phyloP scores from a whole-genome alignment of 1,140 invertebrate genomes.

The Metopolophium dirhodum region DNA sequence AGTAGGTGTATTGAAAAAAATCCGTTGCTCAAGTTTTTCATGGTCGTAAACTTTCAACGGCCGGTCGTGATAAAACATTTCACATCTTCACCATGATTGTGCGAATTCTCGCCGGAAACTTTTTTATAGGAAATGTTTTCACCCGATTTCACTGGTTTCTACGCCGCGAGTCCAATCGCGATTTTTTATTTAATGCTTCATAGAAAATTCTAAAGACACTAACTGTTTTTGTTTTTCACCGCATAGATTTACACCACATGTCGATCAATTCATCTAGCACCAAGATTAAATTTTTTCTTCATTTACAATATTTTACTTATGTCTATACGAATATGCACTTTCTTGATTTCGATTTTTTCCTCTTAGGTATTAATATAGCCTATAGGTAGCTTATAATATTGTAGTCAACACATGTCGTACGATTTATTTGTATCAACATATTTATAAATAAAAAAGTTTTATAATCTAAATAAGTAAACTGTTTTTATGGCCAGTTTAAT shows the following conservation, averaged over 20 bases:
- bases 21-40: not conserved
- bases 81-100: conserved; percentile 15
- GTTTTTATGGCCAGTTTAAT: not conserved
- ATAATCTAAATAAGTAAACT: not conserved
- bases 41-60: conserved; percentile 14
- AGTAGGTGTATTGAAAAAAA: not conserved
- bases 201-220: not conserved
- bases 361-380: no score
- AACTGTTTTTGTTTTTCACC: not conserved
- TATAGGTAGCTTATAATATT: not conserved
- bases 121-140: not conserved
- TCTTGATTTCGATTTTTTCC: no score
- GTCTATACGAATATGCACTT: not conserved
- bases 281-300: not conserved
- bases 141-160: not conserved
- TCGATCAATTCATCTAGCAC: not conserved
- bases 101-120: not conserved
- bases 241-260: not conserved
- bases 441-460: not conserved
- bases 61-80: conserved; percentile 2
- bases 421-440: not conserved
- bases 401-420: not conserved
- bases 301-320: not conserved
- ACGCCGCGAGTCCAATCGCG: not conserved
- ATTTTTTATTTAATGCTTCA: not conserved